Percentiles rank a stretch among this genome's conserved stretches.
These are phyloP conservation scores for Mormyrops boulengeri DNA, from an alignment of 2,797 vertebrate species.

Conservation along the genomic window DNA sequence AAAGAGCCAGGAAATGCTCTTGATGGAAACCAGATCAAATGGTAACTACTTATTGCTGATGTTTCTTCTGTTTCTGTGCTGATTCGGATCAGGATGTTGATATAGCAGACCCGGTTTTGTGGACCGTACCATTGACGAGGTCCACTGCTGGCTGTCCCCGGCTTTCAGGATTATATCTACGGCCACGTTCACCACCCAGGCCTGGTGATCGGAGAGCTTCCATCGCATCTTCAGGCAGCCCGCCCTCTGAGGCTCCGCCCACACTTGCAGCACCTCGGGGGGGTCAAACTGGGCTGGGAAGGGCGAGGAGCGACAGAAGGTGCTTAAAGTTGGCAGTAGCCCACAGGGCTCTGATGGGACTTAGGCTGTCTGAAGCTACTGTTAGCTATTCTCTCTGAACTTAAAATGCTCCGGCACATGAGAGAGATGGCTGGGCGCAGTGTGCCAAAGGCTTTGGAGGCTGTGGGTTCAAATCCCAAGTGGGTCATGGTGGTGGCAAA, in stretches of 20 bases:
- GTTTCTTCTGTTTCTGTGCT: background rate
- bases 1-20: background rate
- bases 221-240: constrained; percentile 69
- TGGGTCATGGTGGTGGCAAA: background rate
- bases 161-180: constrained; percentile 65
- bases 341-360: background rate
- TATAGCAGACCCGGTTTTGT: background rate
- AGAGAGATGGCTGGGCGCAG: background rate
- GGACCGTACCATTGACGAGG: constrained; percentile 44
- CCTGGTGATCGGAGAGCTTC: constrained; percentile 39
- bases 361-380: background rate
- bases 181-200: constrained; percentile 46
- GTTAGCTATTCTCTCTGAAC: background rate
- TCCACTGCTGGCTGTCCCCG: constrained; percentile 41
- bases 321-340: background rate
- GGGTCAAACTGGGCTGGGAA: constrained; percentile 73
- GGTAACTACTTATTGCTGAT: background rate
- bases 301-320: background rate
- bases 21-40: background rate
- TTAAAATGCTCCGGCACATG: background rate
- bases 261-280: constrained; percentile 51
- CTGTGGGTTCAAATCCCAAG: background rate
- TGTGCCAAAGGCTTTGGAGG: background rate
- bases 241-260: constrained; percentile 28
- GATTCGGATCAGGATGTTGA: background rate